Evolutionary conservation across 2,113 vertebrate species (phyloP).

Genomic region (Dascyllus trimaculatus): DNA sequence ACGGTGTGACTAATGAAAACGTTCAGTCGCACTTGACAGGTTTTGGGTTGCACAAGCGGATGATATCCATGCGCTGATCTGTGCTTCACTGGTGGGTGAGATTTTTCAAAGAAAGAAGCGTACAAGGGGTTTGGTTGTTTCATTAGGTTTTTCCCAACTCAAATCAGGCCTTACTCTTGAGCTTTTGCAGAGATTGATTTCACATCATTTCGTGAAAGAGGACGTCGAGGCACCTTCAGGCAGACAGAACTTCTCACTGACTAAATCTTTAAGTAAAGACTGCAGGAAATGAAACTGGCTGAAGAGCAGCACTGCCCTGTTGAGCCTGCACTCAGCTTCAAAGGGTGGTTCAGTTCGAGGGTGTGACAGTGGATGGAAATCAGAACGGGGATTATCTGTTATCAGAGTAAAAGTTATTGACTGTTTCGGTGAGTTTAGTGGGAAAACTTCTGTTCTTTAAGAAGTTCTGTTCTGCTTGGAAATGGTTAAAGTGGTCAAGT

Average conservation of each 20-base stretch:
- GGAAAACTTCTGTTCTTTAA: neutral
- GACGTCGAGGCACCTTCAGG: slow-evolving; percentile 16
- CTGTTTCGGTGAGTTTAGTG: neutral
- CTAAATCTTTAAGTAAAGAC: slow-evolving; percentile 27
- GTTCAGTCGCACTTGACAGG: too few relatives aligned
- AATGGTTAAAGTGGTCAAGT: neutral
- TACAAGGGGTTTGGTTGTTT: neutral
- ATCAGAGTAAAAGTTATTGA: neutral
- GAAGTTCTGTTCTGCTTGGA: neutral
- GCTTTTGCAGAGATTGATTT: slow-evolving; percentile 38
- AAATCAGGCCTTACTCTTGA: neutral
- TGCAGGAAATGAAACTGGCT: slow-evolving; percentile 49
- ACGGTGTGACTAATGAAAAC: too few relatives aligned
- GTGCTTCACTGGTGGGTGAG: neutral
- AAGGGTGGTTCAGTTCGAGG: neutral
- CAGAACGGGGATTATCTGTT: neutral
- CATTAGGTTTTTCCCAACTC: neutral
- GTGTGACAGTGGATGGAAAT: neutral
- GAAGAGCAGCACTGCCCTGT: slow-evolving; percentile 15
- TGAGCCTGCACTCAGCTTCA: neutral
- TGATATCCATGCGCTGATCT: neutral
- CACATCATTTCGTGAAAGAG: slow-evolving; percentile 9
- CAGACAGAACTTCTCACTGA: neutral
- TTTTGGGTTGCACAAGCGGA: too few relatives aligned
- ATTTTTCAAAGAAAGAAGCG: neutral